Conservation (phyloP, 2,113 vertebrate species). For the Onychorhynchus coronatus region DNA sequence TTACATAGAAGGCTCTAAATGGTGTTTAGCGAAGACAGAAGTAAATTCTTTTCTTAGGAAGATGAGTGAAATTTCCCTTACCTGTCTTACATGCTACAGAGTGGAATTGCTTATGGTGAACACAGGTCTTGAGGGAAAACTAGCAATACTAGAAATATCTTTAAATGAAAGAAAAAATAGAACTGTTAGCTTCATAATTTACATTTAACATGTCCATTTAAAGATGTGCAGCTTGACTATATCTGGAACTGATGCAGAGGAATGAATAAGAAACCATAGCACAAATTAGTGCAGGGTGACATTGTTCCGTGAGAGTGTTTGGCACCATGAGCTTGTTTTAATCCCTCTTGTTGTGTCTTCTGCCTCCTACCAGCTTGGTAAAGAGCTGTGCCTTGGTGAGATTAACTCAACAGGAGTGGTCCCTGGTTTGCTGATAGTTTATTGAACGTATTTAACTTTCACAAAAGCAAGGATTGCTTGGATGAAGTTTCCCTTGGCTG, state of each 20-base stretch:
- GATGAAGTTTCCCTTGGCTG: background rate
- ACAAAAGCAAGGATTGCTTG: background rate
- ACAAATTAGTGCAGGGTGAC: background rate
- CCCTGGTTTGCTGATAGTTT: background rate
- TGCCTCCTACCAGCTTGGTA: constrained; percentile 18
- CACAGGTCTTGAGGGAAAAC: background rate
- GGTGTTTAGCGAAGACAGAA: background rate
- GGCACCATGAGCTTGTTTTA: background rate
- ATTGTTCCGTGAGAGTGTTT: background rate
- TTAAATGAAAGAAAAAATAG: background rate
- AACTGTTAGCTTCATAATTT: background rate
- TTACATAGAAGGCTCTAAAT: background rate
- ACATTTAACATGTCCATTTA: background rate
- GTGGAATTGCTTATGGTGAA: background rate
- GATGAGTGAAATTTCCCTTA: background rate
- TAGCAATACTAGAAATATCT: background rate
- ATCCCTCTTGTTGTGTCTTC: constrained; percentile 21
- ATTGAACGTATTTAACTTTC: background rate
- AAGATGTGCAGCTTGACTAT: background rate
- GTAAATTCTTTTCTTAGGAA: background rate
- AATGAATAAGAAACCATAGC: background rate
- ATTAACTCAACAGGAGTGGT: background rate
- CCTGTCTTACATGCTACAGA: background rate
- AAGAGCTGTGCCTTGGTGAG: background rate
- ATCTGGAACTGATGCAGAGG: background rate